Conservation (phyloP, 2,113 vertebrate genomes). For the Xyliphius kryptos region DNA sequence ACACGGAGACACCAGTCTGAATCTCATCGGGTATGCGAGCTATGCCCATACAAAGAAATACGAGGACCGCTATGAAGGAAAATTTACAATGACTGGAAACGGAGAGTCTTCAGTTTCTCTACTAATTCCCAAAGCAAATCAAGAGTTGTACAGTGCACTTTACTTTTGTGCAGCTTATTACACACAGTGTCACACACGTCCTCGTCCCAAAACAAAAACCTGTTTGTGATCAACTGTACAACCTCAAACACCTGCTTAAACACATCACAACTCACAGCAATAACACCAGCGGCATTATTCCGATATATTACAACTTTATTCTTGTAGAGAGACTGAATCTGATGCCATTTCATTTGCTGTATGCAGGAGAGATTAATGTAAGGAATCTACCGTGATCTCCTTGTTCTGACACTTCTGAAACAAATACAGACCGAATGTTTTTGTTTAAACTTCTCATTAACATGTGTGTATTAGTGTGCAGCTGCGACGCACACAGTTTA, state of each 20-base stretch:
- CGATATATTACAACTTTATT: too few relatives aligned
- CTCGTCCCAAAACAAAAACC: conserved; percentile 29
- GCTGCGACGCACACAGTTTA: too few relatives aligned
- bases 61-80: conserved; percentile 13
- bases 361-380: too few relatives aligned
- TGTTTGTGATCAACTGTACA: background rate
- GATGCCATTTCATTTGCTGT: too few relatives aligned
- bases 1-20: conserved; percentile 12
- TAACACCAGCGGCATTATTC: too few relatives aligned
- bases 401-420: too few relatives aligned
- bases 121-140: conserved; percentile 7
- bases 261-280: background rate
- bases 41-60: background rate
- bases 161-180: conserved; percentile 53
- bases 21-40: conserved; percentile 27
- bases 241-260: conserved; percentile 3
- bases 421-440: too few relatives aligned
- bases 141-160: conserved; percentile 28
- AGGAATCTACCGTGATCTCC: too few relatives aligned
- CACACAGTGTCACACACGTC: conserved; percentile 18
- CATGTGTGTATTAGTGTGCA: too few relatives aligned
- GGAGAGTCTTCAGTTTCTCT: conserved; percentile 39
- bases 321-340: too few relatives aligned
- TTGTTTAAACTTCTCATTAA: too few relatives aligned
- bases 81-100: conserved; percentile 48